phyloP scores from a whole-genome alignment of 1,140 invertebrate species.

The Teleogryllus occipitalis region DNA sequence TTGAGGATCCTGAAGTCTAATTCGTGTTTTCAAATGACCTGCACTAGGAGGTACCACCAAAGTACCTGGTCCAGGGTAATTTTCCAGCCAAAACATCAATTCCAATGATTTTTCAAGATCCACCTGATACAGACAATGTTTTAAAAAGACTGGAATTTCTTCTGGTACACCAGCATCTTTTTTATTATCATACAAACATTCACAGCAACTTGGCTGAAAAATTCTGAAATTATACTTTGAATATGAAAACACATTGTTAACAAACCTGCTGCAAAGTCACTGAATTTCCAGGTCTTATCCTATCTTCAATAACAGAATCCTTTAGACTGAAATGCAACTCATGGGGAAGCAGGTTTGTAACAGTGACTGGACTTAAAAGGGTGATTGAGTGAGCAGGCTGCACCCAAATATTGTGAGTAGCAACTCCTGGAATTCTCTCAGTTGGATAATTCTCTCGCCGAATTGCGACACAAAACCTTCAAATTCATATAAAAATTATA shows the following conservation, averaged over 20 bases:
- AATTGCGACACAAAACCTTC: slow-evolving; percentile 70
- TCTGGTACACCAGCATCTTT: no score
- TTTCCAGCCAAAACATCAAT: slow-evolving; percentile 68
- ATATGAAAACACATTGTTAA: not conserved
- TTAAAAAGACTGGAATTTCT: no score
- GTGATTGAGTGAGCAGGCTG: slow-evolving; percentile 80
- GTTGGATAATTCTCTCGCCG: slow-evolving; percentile 70
- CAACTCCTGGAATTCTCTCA: slow-evolving; percentile 39
- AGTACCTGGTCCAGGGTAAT: slow-evolving; percentile 62
- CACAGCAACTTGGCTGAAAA: no score
- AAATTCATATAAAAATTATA: no score
- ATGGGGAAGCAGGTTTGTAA: slow-evolving; percentile 69
- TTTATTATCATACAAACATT: no score
- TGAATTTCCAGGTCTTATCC: slow-evolving; percentile 46
- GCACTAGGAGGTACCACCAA: slow-evolving; percentile 42
- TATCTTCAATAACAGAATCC: slow-evolving; percentile 40
- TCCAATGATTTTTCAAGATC: slow-evolving; percentile 61
- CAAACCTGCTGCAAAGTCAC: slow-evolving; percentile 28
- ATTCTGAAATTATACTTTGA: no score
- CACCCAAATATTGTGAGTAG: slow-evolving; percentile 28
- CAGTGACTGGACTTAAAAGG: slow-evolving; percentile 69
- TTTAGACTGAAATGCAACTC: slow-evolving; percentile 57
- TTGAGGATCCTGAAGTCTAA: slow-evolving; percentile 60
- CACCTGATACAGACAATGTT: slow-evolving; percentile 39
- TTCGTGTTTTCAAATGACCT: slow-evolving; percentile 37